These are phyloP conservation scores for Colletes latitarsis DNA, from an alignment of 1,140 invertebrate genomes.

Conservation along the genomic window DNA sequence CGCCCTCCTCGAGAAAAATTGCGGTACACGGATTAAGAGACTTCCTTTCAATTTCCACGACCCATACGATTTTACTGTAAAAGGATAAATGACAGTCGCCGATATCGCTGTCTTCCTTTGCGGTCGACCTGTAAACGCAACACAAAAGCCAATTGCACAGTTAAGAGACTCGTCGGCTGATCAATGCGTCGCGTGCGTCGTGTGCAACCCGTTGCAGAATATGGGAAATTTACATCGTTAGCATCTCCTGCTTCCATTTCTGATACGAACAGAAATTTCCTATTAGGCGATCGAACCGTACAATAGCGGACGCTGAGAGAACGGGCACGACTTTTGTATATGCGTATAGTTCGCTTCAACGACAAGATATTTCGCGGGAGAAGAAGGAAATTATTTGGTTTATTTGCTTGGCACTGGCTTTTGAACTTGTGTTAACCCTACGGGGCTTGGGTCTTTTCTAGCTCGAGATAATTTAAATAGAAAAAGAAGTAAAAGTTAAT, in stretches of 20 bases:
- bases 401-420: too few relatives aligned
- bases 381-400: too few relatives aligned
- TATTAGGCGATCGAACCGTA: neutral
- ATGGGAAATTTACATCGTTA: constrained; percentile 20
- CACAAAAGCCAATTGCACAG: neutral
- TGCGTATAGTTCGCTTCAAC: neutral
- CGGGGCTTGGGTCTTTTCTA: too few relatives aligned
- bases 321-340: neutral
- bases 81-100: constrained; percentile 17
- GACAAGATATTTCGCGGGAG: too few relatives aligned
- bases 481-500: too few relatives aligned
- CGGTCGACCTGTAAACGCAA: constrained; percentile 10
- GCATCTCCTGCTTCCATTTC: neutral
- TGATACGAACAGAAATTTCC: constrained; percentile 4
- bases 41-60: constrained; percentile 34
- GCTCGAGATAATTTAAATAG: too few relatives aligned
- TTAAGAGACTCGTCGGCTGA: neutral
- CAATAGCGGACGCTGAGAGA: neutral
- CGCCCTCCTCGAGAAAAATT: constrained; percentile 5
- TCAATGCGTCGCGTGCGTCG: constrained; percentile 16
- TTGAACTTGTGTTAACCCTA: too few relatives aligned
- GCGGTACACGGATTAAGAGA: constrained; percentile 31
- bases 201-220: neutral
- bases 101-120: constrained; percentile 8
- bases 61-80: constrained; percentile 4